Evolutionary conservation across 2,888 invertebrate genomes (phyloP).

Genomic region (Leptothorax acervorum): DNA sequence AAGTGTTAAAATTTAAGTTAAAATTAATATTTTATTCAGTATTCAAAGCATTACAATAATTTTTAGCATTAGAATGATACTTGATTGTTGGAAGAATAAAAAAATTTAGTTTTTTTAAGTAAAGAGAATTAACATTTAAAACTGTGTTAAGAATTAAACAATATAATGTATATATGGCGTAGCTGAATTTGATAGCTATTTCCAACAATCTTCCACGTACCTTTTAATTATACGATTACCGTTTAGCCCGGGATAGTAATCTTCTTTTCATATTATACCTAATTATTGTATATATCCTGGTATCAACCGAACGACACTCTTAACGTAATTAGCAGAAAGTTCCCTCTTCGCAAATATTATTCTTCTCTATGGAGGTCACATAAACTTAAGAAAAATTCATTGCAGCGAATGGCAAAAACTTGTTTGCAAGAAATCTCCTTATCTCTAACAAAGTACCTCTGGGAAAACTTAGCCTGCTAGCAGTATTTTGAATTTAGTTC

Average conservation of each 20-base stretch:
- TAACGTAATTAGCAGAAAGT: slow-evolving; percentile 60
- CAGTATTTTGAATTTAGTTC: slow-evolving; percentile 55
- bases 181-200: slow-evolving; percentile 23
- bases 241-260: not conserved
- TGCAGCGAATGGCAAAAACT: slow-evolving; percentile 66
- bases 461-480: slow-evolving; percentile 52
- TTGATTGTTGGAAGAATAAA: not conserved
- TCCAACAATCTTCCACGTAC: not conserved
- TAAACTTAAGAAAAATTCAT: slow-evolving; percentile 70
- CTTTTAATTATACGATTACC: slow-evolving; percentile 18
- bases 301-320: slow-evolving; percentile 31
- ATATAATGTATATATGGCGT: not conserved
- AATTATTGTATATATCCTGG: slow-evolving; percentile 7
- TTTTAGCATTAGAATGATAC: not conserved
- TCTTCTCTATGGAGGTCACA: slow-evolving; percentile 56
- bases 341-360: slow-evolving; percentile 60
- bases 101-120: not conserved
- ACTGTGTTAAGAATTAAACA: not conserved
- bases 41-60: not conserved
- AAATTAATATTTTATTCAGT: not conserved
- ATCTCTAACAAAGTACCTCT: slow-evolving; percentile 72
- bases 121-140: not conserved
- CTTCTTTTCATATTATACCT: not conserved
- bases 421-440: slow-evolving; percentile 72
- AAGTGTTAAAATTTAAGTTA: not conserved